These are phyloP conservation scores for Champsocephalus gunnari DNA, from an alignment of 2,797 vertebrate species.

Conservation along the genomic window DNA sequence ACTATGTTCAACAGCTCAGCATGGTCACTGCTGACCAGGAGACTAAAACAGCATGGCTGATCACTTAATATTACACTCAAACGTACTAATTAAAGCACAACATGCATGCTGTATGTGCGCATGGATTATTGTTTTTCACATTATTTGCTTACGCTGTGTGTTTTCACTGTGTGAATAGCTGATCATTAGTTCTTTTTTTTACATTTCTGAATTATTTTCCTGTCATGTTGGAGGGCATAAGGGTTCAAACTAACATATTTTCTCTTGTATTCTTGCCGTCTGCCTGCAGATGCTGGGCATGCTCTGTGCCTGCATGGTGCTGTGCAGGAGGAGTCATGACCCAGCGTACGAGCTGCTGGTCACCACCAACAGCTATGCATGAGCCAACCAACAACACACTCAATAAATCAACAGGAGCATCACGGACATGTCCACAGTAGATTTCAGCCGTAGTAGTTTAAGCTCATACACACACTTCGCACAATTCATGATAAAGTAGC, in stretches of 20 bases:
- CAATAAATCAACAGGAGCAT: constrained; percentile 75
- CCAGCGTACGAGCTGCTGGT: constrained; percentile 97
- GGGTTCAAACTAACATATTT: neutral
- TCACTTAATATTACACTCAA: constrained; percentile 13
- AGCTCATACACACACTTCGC: constrained; percentile 85
- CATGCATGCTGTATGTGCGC: neutral
- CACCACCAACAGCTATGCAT: constrained; percentile 95
- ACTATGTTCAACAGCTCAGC: constrained; percentile 16
- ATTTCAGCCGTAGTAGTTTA: constrained; percentile 82
- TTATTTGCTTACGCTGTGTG: neutral
- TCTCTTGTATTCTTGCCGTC: constrained; percentile 9
- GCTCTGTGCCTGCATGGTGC: constrained; percentile 95
- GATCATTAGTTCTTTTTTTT: neutral
- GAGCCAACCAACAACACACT: constrained; percentile 69
- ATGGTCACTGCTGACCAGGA: neutral
- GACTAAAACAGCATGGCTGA: constrained; percentile 12
- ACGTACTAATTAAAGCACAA: neutral
- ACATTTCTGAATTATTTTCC: neutral
- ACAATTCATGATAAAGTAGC: constrained; percentile 79
- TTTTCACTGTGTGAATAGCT: neutral
- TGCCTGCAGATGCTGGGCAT: constrained; percentile 93
- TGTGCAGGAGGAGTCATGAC: constrained; percentile 95
- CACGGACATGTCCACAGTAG: constrained; percentile 76
- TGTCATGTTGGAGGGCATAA: neutral
- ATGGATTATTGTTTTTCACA: neutral